Conservation (phyloP, 2,888 invertebrate species). For the Morpho helenor region DNA sequence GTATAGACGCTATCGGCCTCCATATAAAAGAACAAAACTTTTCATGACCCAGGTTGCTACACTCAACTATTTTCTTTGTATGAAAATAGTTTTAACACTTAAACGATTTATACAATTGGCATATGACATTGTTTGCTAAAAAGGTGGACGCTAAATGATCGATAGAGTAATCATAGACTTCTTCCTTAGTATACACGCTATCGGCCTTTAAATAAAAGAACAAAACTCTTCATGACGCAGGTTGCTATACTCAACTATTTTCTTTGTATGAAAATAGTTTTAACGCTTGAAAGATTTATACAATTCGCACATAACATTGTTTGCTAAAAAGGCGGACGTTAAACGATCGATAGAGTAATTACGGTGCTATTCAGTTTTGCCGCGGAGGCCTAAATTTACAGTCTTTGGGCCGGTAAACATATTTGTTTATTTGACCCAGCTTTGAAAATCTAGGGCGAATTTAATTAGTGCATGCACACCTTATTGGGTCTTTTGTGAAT, state of each 20-base stretch:
- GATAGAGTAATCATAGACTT: background rate
- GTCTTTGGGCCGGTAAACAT: slow-evolving; percentile 7
- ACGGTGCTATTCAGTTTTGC: background rate
- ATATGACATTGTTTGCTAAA: slow-evolving; percentile 11
- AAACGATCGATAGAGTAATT: slow-evolving; percentile 5
- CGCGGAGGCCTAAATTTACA: slow-evolving; percentile 7
- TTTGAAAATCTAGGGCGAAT: slow-evolving; percentile 10
- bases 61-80: too few relatives aligned
- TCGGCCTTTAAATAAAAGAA: too few relatives aligned
- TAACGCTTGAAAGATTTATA: background rate
- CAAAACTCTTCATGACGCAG: too few relatives aligned
- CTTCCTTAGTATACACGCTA: too few relatives aligned
- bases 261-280: background rate
- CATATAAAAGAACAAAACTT: too few relatives aligned
- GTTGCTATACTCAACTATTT: too few relatives aligned
- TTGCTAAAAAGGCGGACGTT: background rate
- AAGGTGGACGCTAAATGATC: background rate
- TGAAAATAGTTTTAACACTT: background rate
- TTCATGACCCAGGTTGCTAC: too few relatives aligned
- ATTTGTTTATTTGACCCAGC: slow-evolving; percentile 8
- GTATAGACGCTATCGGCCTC: too few relatives aligned
- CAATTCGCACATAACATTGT: slow-evolving; percentile 8
- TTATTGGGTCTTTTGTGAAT: slow-evolving; percentile 5
- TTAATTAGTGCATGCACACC: slow-evolving; percentile 11
- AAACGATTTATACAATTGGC: background rate